Base-by-base conservation (phyloP, 2,797 vertebrate species). In the Erpetoichthys calabaricus region DNA sequence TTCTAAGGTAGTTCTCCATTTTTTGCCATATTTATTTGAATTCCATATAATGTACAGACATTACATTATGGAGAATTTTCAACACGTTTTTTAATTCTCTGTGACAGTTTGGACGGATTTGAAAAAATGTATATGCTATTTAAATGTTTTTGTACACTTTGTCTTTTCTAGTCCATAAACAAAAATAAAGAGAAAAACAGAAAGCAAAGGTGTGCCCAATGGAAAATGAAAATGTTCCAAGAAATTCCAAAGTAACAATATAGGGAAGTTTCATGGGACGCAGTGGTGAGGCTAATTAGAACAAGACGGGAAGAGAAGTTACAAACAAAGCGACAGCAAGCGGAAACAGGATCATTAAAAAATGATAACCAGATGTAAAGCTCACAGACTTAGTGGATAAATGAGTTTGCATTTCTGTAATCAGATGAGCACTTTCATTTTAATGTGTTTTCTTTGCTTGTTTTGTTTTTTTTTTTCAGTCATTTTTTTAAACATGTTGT, bases 221-320 rank as follows among this genome's bases (percentile, higher is more conserved):
- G 63, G 59, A 62, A 64, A 60, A 47, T 59, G 43, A 59, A 59
- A 59, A 51, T 41, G 43, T 8, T 42, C 42, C 49, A 74, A 75
- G 58, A 51, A 61, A 63, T 68, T 72, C 62, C 57, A 57, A 65
- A 61, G 76, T 76, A 74, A 69, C 62, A 68, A 65, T 63, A 59
- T 68, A 76, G 79, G 74, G 75, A 75, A 69, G 59, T 73, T 77
- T 83, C 84, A 85, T 86, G 69, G 70, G 69, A 81, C 68, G 80
- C 83, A 86, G 83, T 80, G 86, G 84, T 74, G 69, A 57, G 64
- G 57, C 63, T 80, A 84, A 84, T 86, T 79, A 82, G 78, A 81
- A 71, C 62, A 78, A 80, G 71, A 82, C 75, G 77, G 72, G 55
- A 71, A 75, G 75, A 80, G 77, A 81, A 76, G 77, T 79, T 67